These are phyloP conservation scores for Lissonota sp. DNA, from an alignment of 2,888 invertebrate species.

Conservation along the genomic window DNA sequence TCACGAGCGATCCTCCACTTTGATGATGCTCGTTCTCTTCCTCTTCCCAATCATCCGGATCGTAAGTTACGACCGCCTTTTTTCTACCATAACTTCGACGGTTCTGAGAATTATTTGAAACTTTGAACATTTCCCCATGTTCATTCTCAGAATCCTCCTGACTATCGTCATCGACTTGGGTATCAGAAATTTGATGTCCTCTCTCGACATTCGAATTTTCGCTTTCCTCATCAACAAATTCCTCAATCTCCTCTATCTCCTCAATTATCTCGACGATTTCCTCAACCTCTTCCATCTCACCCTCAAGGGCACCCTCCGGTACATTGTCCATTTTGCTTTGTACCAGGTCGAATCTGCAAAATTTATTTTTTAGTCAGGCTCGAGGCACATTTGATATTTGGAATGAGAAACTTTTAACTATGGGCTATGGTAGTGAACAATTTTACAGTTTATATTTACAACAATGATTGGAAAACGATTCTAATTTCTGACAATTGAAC, in stretches of 20 bases:
- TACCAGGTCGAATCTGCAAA: slow-evolving; percentile 2
- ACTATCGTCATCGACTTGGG: slow-evolving; percentile 43
- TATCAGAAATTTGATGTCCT: slow-evolving; percentile 53
- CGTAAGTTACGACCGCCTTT: slow-evolving; percentile 74
- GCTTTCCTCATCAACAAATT: slow-evolving; percentile 68
- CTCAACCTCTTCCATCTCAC: slow-evolving; percentile 73
- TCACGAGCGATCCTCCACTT: neutral
- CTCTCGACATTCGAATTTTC: slow-evolving; percentile 32
- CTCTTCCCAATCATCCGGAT: slow-evolving; percentile 81
- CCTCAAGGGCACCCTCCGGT: slow-evolving; percentile 56
- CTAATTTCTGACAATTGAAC: too few relatives aligned
- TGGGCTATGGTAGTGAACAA: too few relatives aligned
- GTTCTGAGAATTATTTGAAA: slow-evolving; percentile 33
- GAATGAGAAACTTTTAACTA: too few relatives aligned
- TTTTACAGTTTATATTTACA: too few relatives aligned
- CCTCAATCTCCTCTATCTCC: slow-evolving; percentile 79
- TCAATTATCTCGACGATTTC: slow-evolving; percentile 80
- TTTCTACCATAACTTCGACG: slow-evolving; percentile 53
- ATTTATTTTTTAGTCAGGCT: neutral
- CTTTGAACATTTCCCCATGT: slow-evolving; percentile 24
- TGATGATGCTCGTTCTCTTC: slow-evolving; percentile 76
- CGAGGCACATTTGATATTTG: too few relatives aligned
- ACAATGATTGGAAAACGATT: too few relatives aligned
- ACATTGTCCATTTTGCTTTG: slow-evolving; percentile 47
- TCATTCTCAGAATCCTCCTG: slow-evolving; percentile 35